A percentile compares a stretch with the other conserved stretches of the same genome.
These are phyloP conservation scores for Turritopsis rubra DNA, from an alignment of 30 jellyfish, hydroid and myxozoan genomes.

Conservation along the genomic window DNA sequence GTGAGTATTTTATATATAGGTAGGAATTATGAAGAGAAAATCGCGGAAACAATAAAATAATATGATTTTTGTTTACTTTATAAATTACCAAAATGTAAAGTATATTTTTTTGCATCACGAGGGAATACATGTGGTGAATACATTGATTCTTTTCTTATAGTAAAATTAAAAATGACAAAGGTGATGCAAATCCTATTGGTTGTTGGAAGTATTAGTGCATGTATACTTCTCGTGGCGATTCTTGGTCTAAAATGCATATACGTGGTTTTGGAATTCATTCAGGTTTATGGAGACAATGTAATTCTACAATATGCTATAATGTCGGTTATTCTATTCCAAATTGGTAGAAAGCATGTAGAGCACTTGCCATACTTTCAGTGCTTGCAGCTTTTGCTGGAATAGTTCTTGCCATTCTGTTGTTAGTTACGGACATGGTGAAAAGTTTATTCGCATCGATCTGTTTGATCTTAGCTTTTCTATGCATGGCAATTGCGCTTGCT, in stretches of 20 bases:
- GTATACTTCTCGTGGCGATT: not conserved
- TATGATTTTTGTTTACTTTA: no score
- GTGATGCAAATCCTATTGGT: not conserved
- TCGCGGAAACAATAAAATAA: no score
- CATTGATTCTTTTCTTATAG: not conserved
- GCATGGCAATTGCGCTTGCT: not conserved
- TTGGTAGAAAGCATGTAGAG: not conserved
- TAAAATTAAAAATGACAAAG: not conserved
- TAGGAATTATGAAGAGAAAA: no score
- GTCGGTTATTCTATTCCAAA: not conserved
- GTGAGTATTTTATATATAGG: no score
- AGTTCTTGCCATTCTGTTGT: not conserved
- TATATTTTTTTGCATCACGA: no score
- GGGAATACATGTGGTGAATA: no score
- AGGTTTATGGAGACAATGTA: not conserved
- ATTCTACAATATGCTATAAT: not conserved
- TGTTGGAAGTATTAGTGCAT: not conserved
- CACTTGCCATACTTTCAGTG: not conserved
- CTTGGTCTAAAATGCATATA: not conserved
- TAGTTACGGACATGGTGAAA: not conserved
- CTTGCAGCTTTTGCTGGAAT: not conserved
- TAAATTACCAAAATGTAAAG: no score
- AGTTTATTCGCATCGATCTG: not conserved
- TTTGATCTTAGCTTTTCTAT: not conserved
- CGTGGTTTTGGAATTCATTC: not conserved